A percentile compares a stretch with the other conserved stretches of the same genome.
phyloP scores from a whole-genome alignment of 1,140 invertebrate genomes.

The Calephelis nemesis region DNA sequence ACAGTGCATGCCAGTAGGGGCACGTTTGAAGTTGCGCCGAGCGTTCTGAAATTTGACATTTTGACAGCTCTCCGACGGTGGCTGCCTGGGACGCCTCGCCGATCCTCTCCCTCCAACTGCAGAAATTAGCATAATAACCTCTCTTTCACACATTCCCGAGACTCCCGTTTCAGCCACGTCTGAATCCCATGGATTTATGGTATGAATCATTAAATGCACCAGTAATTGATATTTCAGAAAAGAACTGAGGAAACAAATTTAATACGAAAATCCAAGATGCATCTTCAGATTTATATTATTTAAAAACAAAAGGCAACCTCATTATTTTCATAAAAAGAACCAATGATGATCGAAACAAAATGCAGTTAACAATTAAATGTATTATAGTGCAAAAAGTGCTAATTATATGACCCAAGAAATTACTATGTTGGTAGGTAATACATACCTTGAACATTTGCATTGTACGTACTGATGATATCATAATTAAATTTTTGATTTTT shows the following conservation, averaged over 20 bases:
- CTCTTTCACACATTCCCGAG: conserved; percentile 35
- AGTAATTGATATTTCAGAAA: conserved; percentile 69
- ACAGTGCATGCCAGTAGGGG: conserved; percentile 64
- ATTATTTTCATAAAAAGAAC: too few relatives aligned
- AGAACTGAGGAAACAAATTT: background rate
- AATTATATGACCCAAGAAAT: too few relatives aligned
- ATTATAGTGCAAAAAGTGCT: too few relatives aligned
- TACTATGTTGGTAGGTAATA: too few relatives aligned
- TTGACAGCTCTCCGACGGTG: conserved; percentile 77
- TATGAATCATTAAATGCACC: conserved; percentile 77
- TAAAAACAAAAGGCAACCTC: too few relatives aligned
- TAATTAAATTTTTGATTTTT: too few relatives aligned
- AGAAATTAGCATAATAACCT: conserved; percentile 23
- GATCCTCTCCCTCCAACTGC: conserved; percentile 15
- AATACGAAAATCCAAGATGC: too few relatives aligned
- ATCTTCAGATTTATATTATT: too few relatives aligned
- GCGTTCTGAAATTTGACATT: conserved; percentile 79
- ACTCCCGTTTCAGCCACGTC: conserved; percentile 65
- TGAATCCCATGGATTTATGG: conserved; percentile 50
- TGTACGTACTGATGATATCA: too few relatives aligned
- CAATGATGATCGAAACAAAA: too few relatives aligned
- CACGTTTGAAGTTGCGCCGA: conserved; percentile 74
- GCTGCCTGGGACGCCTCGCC: conserved; percentile 49
- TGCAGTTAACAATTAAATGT: too few relatives aligned
- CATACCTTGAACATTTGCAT: too few relatives aligned